These are phyloP conservation scores for Idaea biselata DNA, from an alignment of 2,888 invertebrate genomes.

Conservation along the genomic window DNA sequence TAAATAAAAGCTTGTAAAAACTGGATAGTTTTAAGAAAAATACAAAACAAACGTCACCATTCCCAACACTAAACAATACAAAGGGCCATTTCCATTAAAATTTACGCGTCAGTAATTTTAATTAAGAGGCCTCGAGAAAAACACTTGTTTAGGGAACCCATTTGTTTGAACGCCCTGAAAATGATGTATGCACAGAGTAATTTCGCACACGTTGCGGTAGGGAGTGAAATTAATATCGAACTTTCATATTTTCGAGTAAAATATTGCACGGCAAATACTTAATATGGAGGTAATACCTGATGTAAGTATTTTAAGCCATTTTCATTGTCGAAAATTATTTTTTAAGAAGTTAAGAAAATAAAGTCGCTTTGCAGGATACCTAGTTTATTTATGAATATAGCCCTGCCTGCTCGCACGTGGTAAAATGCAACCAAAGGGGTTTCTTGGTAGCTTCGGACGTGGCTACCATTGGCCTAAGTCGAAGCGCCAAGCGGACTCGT, in stretches of 20 bases:
- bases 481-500: too few species aligned
- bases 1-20: too few species aligned
- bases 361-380: too few species aligned
- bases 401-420: too few species aligned
- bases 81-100: neutral
- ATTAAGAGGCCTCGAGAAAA: neutral
- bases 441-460: too few species aligned
- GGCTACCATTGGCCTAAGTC: too few species aligned
- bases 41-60: neutral
- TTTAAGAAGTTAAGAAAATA: too few species aligned
- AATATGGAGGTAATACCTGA: neutral
- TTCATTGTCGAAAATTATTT: too few species aligned
- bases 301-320: too few species aligned
- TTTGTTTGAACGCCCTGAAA: constrained; percentile 1
- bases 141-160: neutral
- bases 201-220: neutral
- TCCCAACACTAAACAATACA: neutral
- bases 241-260: neutral
- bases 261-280: neutral
- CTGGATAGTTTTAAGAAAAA: neutral
- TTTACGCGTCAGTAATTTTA: constrained; percentile 1
- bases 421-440: too few species aligned
- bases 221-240: neutral
- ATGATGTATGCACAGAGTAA: constrained; percentile 1
- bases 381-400: too few species aligned